A percentile compares a stretch with the other conserved stretches of the same genome.
Evolutionary conservation across 2,113 vertebrate species (phyloP).

Genomic region (Hydrochoerus hydrochaeris): DNA sequence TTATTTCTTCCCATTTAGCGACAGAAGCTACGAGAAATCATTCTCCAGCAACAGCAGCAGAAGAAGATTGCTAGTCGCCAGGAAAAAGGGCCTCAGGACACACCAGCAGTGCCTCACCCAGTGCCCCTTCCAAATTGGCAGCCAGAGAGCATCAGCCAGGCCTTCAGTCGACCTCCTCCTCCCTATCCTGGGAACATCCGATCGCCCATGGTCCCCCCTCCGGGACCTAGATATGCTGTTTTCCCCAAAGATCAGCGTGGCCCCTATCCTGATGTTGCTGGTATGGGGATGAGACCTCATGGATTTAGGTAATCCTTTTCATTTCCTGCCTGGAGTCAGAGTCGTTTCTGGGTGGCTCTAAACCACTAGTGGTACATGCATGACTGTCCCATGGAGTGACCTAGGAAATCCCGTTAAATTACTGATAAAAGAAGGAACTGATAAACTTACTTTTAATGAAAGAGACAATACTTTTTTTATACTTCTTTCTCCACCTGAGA

Average conservation of each 20-base stretch:
- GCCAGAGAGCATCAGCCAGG: conserved; percentile 87
- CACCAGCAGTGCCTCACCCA: conserved; percentile 80
- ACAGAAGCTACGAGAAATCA: conserved; percentile 95
- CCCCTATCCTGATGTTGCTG: conserved; percentile 87
- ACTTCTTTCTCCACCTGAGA: neutral
- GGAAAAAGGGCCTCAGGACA: conserved; percentile 91
- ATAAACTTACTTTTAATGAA: neutral
- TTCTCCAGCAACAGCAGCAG: conserved; percentile 96
- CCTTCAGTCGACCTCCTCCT: conserved; percentile 94
- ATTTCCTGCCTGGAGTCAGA: neutral
- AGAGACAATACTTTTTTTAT: neutral
- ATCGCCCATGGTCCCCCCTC: conserved; percentile 84
- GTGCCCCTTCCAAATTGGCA: conserved; percentile 90
- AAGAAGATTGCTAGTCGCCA: conserved; percentile 93
- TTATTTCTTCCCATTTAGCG: conserved; percentile 85
- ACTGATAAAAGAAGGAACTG: neutral
- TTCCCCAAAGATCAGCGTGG: conserved; percentile 90
- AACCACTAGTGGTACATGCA: neutral
- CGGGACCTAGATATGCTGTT: conserved; percentile 86
- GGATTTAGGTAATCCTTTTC: conserved; percentile 87
- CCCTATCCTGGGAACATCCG: conserved; percentile 93
- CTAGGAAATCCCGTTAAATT: neutral
- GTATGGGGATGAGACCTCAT: conserved; percentile 89
- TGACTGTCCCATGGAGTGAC: neutral
- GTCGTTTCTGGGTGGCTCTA: neutral